phyloP scores from a whole-genome alignment of 2,888 invertebrate species.

The Noctua comes region DNA sequence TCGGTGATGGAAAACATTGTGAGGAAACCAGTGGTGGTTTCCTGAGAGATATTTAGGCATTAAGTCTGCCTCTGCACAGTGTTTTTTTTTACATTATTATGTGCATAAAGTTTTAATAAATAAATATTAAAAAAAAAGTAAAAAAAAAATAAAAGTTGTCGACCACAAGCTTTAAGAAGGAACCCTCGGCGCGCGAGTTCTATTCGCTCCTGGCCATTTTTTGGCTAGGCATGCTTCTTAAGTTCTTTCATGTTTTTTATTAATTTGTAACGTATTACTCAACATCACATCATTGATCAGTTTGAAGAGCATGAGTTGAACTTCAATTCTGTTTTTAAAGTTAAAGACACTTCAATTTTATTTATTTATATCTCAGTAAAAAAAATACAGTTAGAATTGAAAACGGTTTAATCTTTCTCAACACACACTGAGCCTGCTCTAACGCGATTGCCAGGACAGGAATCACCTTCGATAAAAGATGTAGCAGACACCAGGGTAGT shows the following conservation, averaged over 20 bases:
- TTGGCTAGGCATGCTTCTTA: not conserved
- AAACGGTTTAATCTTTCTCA: not conserved
- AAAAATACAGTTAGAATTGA: not conserved
- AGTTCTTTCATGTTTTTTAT: not conserved
- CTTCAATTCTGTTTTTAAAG: no score
- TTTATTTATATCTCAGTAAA: no score
- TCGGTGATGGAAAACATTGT: no score
- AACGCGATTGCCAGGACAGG: not conserved
- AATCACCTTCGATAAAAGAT: not conserved
- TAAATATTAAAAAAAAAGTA: no score
- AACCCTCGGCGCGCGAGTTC: not conserved
- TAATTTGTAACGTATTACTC: not conserved
- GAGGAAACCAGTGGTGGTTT: no score
- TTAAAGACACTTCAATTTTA: no score
- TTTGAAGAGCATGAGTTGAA: not conserved
- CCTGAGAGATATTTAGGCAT: no score
- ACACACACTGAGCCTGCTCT: not conserved
- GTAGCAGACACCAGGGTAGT: not conserved
- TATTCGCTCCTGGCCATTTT: not conserved
- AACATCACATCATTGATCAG: not conserved
- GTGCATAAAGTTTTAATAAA: no score
- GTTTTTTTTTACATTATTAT: no score
- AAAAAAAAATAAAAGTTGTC: no score
- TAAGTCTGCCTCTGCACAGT: no score
- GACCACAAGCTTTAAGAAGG: not conserved